phyloP scores from a whole-genome alignment of 2,113 vertebrate species.

The Pluvianellus socialis region DNA sequence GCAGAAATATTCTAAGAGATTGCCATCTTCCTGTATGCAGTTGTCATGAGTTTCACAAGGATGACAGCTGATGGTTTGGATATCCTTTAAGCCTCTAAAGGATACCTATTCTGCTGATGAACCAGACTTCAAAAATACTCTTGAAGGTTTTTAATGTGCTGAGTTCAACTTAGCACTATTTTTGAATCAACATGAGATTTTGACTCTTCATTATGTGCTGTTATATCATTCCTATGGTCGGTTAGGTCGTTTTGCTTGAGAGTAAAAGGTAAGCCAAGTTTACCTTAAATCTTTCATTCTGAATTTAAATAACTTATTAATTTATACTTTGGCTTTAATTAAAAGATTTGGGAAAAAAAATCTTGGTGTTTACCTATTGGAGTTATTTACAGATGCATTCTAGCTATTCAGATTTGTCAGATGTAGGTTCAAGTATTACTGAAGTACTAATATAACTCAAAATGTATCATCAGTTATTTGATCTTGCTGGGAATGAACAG shows the following conservation, averaged over 20 bases:
- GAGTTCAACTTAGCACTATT: background rate
- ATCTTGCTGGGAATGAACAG: background rate
- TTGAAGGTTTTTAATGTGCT: background rate
- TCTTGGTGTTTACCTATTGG: background rate
- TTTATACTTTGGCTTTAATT: background rate
- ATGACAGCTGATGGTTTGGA: background rate
- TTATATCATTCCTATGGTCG: background rate
- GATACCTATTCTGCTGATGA: background rate
- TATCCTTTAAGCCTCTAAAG: background rate
- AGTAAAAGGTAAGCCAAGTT: background rate
- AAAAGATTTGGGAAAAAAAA: background rate
- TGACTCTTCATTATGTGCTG: background rate
- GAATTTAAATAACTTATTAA: background rate
- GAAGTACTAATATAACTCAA: background rate
- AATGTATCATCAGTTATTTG: background rate
- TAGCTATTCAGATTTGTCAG: background rate
- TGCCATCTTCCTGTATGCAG: accelerated
- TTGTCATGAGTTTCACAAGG: background rate
- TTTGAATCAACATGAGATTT: background rate
- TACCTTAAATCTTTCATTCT: background rate
- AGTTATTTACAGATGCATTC: background rate
- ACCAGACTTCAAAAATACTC: background rate
- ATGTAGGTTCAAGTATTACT: background rate
- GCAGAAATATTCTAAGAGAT: background rate
- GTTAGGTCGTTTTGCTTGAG: background rate